A percentile compares a stretch with the other conserved stretches of the same genome.
phyloP scores from a whole-genome alignment of 1,140 invertebrate species.

The Papilio glaucus region DNA sequence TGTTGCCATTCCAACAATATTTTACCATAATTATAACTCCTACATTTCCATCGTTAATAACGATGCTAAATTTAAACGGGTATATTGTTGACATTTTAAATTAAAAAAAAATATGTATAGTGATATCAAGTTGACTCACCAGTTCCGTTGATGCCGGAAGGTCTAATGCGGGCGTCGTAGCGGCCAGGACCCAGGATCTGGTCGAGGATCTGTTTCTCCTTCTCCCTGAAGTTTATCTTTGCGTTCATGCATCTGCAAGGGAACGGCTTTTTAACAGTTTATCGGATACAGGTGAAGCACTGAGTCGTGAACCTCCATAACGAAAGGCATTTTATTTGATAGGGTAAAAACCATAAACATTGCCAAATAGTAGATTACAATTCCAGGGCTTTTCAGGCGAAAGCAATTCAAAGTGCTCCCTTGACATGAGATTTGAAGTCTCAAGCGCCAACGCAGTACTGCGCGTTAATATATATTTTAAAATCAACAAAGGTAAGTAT shows the following conservation, averaged over 20 bases:
- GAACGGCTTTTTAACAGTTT: background rate
- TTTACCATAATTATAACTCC: background rate
- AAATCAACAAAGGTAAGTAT: no score
- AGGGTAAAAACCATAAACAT: no score
- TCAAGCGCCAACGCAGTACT: no score
- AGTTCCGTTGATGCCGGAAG: conserved; percentile 95
- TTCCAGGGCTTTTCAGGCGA: no score
- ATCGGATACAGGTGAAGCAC: no score
- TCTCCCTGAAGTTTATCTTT: conserved; percentile 95
- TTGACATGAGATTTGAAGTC: no score
- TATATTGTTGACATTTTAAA: background rate
- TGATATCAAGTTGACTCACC: conserved; percentile 85
- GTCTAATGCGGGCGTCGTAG: conserved; percentile 96
- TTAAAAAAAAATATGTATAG: background rate
- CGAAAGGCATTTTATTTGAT: no score
- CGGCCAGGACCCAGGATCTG: conserved; percentile 94
- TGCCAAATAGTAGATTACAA: no score
- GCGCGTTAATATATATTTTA: no score
- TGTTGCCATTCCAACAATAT: background rate
- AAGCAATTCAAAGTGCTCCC: no score
- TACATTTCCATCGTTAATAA: background rate
- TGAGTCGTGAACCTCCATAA: no score
- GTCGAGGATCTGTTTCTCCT: conserved; percentile 97
- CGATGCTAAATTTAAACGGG: background rate
- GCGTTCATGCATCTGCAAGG: conserved; percentile 84